A percentile compares a stretch with the other conserved stretches of the same genome.
phyloP scores from a whole-genome alignment of 2,797 vertebrate species.

The Vespertilio murinus region DNA sequence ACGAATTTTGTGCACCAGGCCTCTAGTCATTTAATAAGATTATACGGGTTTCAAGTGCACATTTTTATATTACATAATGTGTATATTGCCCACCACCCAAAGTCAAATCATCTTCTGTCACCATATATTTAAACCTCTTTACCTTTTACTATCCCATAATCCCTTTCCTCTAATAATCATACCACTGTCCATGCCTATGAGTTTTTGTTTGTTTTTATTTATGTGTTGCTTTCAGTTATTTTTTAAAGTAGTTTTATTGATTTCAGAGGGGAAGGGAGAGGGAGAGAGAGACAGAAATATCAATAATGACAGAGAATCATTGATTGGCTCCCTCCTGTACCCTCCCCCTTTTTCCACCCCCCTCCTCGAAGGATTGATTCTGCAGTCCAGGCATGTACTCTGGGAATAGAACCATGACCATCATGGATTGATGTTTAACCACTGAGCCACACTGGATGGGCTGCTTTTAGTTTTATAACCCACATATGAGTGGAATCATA shows the following conservation, averaged over 20 bases:
- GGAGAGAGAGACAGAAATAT: too few species aligned
- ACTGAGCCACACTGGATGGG: too few species aligned
- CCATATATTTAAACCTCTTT: background rate
- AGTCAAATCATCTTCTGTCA: background rate
- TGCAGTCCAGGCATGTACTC: too few species aligned
- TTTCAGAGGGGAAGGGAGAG: too few species aligned
- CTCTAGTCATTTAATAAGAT: background rate
- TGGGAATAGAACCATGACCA: too few species aligned
- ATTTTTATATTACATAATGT: background rate
- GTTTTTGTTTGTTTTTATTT: background rate
- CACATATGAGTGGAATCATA: background rate
- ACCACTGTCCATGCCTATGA: background rate
- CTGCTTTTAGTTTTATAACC: background rate
- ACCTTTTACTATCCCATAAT: background rate
- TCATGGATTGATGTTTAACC: too few species aligned
- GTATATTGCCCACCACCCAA: background rate
- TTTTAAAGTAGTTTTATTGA: too few species aligned
- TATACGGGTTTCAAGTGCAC: background rate
- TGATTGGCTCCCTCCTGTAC: too few species aligned
- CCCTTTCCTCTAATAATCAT: background rate
- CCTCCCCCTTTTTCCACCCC: rapidly evolving
- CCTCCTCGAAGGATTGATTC: too few species aligned
- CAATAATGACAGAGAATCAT: too few species aligned
- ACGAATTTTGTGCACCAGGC: too few species aligned
- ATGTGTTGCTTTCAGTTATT: background rate